phyloP scores from a whole-genome alignment of 2,888 invertebrate genomes.

The Thalpophila matura region DNA sequence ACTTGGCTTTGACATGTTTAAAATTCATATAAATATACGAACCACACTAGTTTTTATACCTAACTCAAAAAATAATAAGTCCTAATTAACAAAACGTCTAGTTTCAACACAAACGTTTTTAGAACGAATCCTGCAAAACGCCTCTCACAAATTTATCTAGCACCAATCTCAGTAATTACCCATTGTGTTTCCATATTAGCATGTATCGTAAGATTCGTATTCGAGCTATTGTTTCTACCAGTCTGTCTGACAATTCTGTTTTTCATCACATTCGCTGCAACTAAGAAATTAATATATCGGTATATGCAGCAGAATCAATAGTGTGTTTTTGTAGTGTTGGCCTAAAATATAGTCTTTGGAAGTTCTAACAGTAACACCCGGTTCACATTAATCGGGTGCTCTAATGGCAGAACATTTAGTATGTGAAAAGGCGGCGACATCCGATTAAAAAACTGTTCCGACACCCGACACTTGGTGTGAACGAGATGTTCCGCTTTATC shows the following conservation, averaged over 20 bases:
- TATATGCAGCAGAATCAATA: neutral
- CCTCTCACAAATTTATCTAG: constrained; percentile 33
- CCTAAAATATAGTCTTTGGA: too few species aligned
- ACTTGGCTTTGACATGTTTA: too few species aligned
- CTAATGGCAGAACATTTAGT: too few species aligned
- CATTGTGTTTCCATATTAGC: constrained; percentile 33
- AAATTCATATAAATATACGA: too few species aligned
- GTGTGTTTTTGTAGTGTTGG: neutral
- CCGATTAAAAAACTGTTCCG: too few species aligned
- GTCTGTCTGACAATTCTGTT: constrained; percentile 11
- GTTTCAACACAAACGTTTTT: constrained; percentile 1
- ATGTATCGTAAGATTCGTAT: constrained; percentile 7
- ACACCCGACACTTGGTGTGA: too few species aligned
- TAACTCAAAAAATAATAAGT: too few species aligned
- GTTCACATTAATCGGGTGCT: too few species aligned
- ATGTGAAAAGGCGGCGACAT: too few species aligned
- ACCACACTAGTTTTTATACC: too few species aligned
- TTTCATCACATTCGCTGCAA: constrained; percentile 5
- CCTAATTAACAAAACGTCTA: neutral
- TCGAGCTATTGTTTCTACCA: constrained; percentile 32
- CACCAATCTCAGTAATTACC: constrained; percentile 32
- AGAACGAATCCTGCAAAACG: constrained; percentile 27
- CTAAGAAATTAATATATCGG: neutral
- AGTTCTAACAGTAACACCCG: too few species aligned
- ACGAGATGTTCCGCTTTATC: too few species aligned